Percentiles rank a stretch among this genome's conserved stretches.
phyloP scores from a whole-genome alignment of 1,140 invertebrate species.

The Tribolium madens region DNA sequence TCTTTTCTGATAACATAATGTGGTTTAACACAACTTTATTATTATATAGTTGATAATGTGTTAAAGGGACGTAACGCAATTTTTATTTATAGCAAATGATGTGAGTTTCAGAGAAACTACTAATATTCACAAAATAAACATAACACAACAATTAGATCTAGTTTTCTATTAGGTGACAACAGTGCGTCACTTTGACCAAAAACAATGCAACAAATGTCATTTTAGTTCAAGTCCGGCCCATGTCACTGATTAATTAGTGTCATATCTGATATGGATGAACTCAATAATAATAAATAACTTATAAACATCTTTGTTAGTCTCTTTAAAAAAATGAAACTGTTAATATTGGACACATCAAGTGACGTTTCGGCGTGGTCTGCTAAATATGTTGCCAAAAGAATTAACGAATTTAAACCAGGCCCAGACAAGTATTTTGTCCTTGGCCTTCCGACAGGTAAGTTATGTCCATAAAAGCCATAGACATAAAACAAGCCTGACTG shows the following conservation, averaged over 20 bases:
- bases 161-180: background rate
- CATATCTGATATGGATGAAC: conserved; percentile 2
- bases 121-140: background rate
- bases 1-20: background rate
- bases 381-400: conserved; percentile 20
- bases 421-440: conserved; percentile 41
- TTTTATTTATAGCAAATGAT: conserved; percentile 28
- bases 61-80: conserved; percentile 22
- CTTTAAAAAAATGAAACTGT: conserved; percentile 37
- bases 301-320: conserved; percentile 12
- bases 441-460: conserved; percentile 41
- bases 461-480: conserved; percentile 5
- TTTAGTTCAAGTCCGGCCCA: background rate
- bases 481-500: background rate
- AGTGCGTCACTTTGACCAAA: background rate
- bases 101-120: background rate
- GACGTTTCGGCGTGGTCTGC: conserved; percentile 14
- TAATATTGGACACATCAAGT: conserved; percentile 8
- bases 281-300: background rate
- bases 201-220: background rate
- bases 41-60: background rate
- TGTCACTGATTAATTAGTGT: conserved; percentile 2
- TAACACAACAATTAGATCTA: background rate
- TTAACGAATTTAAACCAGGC: conserved; percentile 38
- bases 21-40: conserved; percentile 12